Base-by-base conservation (phyloP, 2,888 invertebrate species). In the Liopterus haemorrhoidalis region DNA sequence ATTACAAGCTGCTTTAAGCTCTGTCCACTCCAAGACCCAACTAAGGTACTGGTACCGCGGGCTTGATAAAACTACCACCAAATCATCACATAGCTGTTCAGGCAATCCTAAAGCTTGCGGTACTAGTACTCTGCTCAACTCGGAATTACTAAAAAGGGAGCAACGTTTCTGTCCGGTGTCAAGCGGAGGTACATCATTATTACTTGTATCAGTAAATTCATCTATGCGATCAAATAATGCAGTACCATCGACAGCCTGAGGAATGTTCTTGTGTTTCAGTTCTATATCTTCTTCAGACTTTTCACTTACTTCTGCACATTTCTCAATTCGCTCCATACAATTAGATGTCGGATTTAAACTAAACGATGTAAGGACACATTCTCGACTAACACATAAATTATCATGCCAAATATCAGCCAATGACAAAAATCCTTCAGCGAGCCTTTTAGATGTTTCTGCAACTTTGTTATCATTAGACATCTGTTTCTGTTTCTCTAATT, bases 311-410 rank as follows among this genome's bases (percentile, higher is more conserved):
- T 67, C 60, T 1, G 76, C 76, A 48, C 75, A 62, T 19, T 70
- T 68, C 54, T 72, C 69, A 36, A 85, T 76, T 52, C 70, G 66
- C 18, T 75, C 73, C 58, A 78, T 75, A 64, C 78, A 76, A 8
- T 66, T 66, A 22, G 70, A 67, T 5, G 82, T 78, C 3, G 86
- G 85, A 58, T 82, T 76, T 38, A 86, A 68, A 32, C 83, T 83
- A 69, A 86, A 87, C 1, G 85, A 82, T 1, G 86, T 85, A 27
- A 86, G 71, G 0, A 79, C 68, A 59, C 85, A 85, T 67, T 86
- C 86, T 54, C 79, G 72, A 35, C 75, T 74, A 20, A 85, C 72
- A 12, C 79, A 74, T 15, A 74, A 65, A 58, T 81, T 78, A 41
- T 70, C 70, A 15, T 73, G 66, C 24, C 85, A 69, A 31, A 80